A percentile compares a stretch with the other conserved stretches of the same genome.
phyloP scores from a whole-genome alignment of 92 coral and sea anemone species.

The Epizoanthus scotinus region DNA sequence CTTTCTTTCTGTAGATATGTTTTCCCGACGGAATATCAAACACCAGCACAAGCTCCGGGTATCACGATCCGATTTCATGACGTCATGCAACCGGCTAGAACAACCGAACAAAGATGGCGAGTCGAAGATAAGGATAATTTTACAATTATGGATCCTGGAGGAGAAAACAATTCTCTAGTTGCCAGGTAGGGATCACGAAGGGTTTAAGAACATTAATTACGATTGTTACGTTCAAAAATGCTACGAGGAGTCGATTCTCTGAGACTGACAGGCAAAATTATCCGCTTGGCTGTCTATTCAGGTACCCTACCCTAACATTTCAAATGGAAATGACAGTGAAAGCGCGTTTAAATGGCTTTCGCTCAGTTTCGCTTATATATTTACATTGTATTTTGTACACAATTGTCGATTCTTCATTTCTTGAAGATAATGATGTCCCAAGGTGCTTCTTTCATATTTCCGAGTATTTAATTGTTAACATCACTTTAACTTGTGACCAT shows the following conservation, averaged over 20 bases:
- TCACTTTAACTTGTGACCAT: background rate
- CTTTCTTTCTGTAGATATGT: too few relatives aligned
- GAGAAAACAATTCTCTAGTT: background rate
- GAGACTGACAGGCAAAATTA: background rate
- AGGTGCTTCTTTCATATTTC: background rate
- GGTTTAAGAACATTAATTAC: background rate
- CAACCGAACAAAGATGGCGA: constrained; percentile 30
- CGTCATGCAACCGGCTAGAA: constrained; percentile 25
- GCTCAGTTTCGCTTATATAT: background rate
- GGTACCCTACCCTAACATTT: constrained; percentile 10
- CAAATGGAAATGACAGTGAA: background rate
- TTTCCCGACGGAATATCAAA: constrained; percentile 1
- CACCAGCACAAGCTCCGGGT: constrained; percentile 14
- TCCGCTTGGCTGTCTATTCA: constrained; percentile 11
- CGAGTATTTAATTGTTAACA: background rate
- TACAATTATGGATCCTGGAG: constrained; percentile 9
- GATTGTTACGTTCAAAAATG: background rate
- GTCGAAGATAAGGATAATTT: background rate
- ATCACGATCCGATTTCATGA: constrained; percentile 28
- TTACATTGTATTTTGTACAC: background rate
- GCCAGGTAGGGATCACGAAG: constrained; percentile 2
- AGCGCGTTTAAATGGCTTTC: background rate
- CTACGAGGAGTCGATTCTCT: background rate
- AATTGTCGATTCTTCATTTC: background rate
- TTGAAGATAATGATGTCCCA: background rate